Percentiles rank a stretch among this genome's conserved stretches.
These are phyloP conservation scores for Azemiops feae DNA, from an alignment of 2,113 vertebrate genomes.

Conservation along the genomic window DNA sequence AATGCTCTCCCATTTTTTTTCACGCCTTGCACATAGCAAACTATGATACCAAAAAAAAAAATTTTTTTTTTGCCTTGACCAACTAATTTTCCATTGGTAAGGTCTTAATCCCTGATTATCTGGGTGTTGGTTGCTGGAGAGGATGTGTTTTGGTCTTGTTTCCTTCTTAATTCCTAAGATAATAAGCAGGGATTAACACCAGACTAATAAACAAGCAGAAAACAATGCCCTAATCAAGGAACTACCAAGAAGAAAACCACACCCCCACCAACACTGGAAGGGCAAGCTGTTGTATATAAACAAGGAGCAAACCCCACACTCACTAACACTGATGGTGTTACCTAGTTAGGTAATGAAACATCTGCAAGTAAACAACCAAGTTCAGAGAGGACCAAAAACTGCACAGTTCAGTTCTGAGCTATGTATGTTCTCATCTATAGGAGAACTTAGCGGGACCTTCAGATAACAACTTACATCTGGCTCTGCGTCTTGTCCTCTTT, in stretches of 20 bases:
- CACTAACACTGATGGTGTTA: background rate
- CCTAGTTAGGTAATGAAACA: background rate
- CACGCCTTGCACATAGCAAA: background rate
- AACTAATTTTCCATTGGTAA: background rate
- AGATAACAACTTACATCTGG: background rate
- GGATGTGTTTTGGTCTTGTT: background rate
- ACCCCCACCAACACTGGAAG: background rate
- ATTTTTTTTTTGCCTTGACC: background rate
- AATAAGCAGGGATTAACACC: background rate
- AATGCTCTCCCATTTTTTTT: background rate
- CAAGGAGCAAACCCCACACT: background rate
- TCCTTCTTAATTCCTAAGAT: background rate
- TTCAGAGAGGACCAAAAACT: background rate
- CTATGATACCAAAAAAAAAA: background rate
- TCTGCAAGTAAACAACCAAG: background rate
- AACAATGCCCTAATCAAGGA: background rate
- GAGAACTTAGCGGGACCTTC: background rate
- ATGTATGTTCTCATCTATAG: background rate
- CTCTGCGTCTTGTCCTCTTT: background rate
- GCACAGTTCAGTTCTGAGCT: background rate
- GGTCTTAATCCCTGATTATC: background rate
- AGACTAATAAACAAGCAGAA: background rate
- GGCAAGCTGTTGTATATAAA: background rate
- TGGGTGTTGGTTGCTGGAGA: background rate
- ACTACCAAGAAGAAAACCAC: background rate